Conservation (phyloP, 2,888 invertebrate genomes). For the Girardia tigrina region DNA sequence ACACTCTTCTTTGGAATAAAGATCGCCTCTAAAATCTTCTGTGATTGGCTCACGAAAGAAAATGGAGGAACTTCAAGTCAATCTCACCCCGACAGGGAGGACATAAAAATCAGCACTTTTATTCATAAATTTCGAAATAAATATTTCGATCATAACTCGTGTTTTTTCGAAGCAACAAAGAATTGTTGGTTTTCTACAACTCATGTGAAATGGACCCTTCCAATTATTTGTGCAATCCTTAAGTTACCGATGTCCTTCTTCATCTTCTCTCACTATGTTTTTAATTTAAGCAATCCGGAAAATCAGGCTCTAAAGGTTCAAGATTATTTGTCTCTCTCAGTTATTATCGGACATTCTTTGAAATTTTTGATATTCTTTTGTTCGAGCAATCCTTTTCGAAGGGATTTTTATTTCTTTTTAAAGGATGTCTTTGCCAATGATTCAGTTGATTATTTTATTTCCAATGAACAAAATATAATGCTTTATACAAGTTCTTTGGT, state of each 20-base stretch:
- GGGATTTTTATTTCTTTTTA: background rate
- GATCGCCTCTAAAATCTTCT: background rate
- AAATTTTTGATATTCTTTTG: background rate
- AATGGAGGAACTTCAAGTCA: background rate
- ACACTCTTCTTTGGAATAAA: background rate
- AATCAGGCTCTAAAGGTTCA: background rate
- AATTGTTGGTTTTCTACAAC: background rate
- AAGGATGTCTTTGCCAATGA: background rate
- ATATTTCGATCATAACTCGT: background rate
- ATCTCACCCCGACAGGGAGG: background rate
- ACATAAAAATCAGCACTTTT: background rate
- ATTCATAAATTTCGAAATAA: background rate
- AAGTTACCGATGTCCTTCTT: constrained; percentile 2
- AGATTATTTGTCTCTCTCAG: background rate
- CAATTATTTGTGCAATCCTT: background rate
- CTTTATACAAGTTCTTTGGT: background rate
- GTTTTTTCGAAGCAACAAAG: background rate
- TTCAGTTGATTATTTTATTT: background rate
- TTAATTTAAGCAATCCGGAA: background rate
- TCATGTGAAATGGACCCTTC: background rate
- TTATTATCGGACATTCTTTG: background rate
- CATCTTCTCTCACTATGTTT: background rate
- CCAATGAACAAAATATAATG: background rate
- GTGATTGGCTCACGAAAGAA: background rate
- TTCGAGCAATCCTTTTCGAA: background rate